phyloP scores from a whole-genome alignment of 2,888 invertebrate genomes.

The Myopa tessellatipennis region DNA sequence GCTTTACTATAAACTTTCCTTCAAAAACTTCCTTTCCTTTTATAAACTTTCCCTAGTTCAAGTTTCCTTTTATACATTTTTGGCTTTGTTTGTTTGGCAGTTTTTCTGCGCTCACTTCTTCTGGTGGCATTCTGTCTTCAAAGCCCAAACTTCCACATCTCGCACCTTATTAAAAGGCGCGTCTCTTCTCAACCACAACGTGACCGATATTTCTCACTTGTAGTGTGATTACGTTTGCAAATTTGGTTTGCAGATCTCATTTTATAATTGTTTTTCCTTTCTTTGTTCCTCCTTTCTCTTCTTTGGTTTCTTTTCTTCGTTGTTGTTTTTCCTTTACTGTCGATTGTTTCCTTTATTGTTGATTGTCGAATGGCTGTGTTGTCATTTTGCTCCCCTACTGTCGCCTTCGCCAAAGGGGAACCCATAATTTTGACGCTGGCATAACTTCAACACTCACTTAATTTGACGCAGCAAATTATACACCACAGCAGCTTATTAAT shows the following conservation, averaged over 20 bases:
- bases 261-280: neutral
- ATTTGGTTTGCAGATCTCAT: neutral
- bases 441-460: slow-evolving; percentile 50
- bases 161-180: slow-evolving; percentile 14
- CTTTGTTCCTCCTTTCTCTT: neutral
- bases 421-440: slow-evolving; percentile 35
- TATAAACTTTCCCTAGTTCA: too few relatives aligned
- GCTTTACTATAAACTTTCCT: too few relatives aligned
- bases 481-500: slow-evolving; percentile 38
- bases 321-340: neutral
- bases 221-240: neutral
- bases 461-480: slow-evolving; percentile 57
- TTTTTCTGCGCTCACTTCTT: too few relatives aligned
- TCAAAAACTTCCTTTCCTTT: too few relatives aligned
- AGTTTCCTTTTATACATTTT: too few relatives aligned
- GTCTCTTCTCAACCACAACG: neutral
- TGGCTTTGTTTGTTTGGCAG: too few relatives aligned
- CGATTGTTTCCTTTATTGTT: too few relatives aligned
- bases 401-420: neutral
- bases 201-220: slow-evolving; percentile 3
- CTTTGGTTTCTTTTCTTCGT: neutral
- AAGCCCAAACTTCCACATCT: slow-evolving; percentile 7
- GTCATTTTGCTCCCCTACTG: neutral
- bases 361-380: neutral
- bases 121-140: too few relatives aligned